phyloP scores from a whole-genome alignment of 2,113 vertebrate genomes.

The Benitochromis conjunctus region DNA sequence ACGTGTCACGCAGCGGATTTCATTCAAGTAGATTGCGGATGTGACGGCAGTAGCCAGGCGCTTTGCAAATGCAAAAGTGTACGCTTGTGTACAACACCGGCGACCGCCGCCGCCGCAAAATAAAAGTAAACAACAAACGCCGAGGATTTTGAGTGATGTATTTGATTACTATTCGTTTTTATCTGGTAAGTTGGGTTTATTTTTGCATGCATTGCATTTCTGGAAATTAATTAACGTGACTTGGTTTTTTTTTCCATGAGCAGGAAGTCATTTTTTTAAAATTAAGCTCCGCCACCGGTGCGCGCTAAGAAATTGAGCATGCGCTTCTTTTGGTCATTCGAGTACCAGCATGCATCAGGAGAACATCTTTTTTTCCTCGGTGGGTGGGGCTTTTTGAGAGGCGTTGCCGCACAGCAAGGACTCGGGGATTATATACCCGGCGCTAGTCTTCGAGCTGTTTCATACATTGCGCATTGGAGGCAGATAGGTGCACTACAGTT shows the following conservation, averaged over 20 bases:
- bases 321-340: conserved; percentile 5
- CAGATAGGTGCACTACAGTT: not conserved
- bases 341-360: not conserved
- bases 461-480: not conserved
- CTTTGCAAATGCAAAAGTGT: not conserved
- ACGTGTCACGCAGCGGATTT: conserved; percentile 6
- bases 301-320: rapidly evolving
- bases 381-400: conserved; percentile 55
- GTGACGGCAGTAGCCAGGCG: not conserved
- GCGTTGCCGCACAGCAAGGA: conserved; percentile 40
- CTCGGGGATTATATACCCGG: not conserved
- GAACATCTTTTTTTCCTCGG: not conserved
- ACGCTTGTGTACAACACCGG: not conserved
- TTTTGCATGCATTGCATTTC: not conserved
- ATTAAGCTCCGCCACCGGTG: not conserved
- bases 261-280: not conserved
- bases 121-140: not conserved
- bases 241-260: rapidly evolving
- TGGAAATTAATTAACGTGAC: not conserved
- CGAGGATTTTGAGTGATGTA: not conserved
- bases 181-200: rapidly evolving
- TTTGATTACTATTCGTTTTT: not conserved
- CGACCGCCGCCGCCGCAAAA: not conserved
- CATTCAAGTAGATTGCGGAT: conserved; percentile 32
- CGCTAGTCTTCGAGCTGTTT: not conserved